Evolutionary conservation across 2,797 vertebrate genomes (phyloP).

Genomic region (Lithobates sylvaticus): DNA sequence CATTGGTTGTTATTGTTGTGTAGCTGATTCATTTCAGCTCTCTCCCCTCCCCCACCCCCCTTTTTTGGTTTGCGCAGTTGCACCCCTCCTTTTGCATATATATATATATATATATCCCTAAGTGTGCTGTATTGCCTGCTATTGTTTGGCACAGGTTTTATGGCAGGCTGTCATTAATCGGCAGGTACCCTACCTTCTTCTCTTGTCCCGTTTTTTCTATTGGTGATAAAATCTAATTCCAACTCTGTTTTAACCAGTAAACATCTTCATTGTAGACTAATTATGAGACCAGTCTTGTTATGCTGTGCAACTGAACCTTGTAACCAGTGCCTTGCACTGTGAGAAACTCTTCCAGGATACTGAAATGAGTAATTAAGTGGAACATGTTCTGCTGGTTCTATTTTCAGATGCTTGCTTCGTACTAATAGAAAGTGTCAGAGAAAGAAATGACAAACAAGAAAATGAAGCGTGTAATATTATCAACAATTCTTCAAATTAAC

Average conservation of each 20-base stretch:
- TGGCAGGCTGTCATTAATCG: no score
- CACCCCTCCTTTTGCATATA: no score
- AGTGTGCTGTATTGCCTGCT: no score
- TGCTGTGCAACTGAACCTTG: neutral
- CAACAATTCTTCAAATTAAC: slow-evolving; percentile 32
- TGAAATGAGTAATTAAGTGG: slow-evolving; percentile 28
- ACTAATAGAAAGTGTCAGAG: slow-evolving; percentile 45
- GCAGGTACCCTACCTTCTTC: no score
- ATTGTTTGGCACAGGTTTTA: no score
- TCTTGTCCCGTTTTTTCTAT: neutral
- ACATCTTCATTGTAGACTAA: neutral
- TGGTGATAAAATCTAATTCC: neutral
- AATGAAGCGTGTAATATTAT: slow-evolving; percentile 37
- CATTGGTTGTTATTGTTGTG: no score
- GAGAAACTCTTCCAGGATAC: slow-evolving; percentile 15
- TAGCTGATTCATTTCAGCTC: no score
- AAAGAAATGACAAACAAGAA: slow-evolving; percentile 49
- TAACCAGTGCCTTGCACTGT: neutral
- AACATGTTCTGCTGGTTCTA: slow-evolving; percentile 41
- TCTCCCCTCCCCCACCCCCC: no score
- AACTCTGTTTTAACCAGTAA: neutral
- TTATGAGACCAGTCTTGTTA: neutral
- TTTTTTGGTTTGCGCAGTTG: no score
- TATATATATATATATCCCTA: no score
- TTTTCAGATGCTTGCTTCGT: slow-evolving; percentile 23